These are phyloP conservation scores for Pseudomugil gertrudae DNA, from an alignment of 2,797 vertebrate genomes.

Conservation along the genomic window DNA sequence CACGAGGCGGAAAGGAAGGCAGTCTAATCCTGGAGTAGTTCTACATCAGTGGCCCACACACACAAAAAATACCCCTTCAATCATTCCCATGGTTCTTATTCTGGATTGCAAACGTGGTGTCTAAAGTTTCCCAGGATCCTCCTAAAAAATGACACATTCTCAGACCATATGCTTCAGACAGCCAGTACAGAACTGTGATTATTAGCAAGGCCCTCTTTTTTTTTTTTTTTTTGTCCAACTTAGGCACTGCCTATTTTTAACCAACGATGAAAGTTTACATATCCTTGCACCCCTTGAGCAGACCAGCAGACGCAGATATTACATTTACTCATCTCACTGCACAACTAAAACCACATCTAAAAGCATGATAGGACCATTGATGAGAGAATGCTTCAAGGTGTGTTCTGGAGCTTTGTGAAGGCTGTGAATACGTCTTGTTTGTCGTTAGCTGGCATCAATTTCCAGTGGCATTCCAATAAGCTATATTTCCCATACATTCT, in stretches of 20 bases:
- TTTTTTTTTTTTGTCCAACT: conserved; percentile 64
- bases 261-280: conserved; percentile 71
- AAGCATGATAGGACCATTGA: conserved; percentile 39
- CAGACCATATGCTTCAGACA: conserved; percentile 80
- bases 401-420: conserved; percentile 41
- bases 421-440: conserved; percentile 40
- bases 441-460: conserved; percentile 57
- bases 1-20: conserved; percentile 44
- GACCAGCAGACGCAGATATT: conserved; percentile 59
- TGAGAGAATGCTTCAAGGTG: conserved; percentile 54
- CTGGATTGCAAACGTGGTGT: conserved; percentile 76
- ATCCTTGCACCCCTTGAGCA: conserved; percentile 65
- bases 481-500: conserved; percentile 79
- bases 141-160: conserved; percentile 81
- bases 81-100: conserved; percentile 82
- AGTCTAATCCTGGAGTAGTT: conserved; percentile 59
- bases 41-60: conserved; percentile 66
- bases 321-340: conserved; percentile 65
- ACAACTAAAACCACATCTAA: conserved; percentile 22
- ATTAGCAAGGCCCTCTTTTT: conserved; percentile 79
- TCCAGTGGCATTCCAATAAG: conserved; percentile 65
- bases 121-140: conserved; percentile 83
- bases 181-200: conserved; percentile 79
- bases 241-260: conserved; percentile 78
- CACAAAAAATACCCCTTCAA: conserved; percentile 73